phyloP scores from a whole-genome alignment of 2,888 invertebrate species.

The Pristionchus mayeri region DNA sequence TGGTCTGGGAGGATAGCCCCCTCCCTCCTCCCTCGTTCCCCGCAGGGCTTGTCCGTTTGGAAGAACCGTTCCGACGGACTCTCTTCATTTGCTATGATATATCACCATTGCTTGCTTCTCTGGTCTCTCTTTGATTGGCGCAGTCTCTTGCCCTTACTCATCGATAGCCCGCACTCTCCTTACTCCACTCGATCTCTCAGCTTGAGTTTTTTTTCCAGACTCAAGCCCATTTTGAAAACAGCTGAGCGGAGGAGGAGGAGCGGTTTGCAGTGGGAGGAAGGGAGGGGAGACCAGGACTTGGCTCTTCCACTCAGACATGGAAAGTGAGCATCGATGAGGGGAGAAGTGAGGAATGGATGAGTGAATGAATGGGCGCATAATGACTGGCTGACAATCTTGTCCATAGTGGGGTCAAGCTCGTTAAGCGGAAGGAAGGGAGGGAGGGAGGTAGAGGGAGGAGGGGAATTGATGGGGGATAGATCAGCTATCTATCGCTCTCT shows the following conservation, averaged over 20 bases:
- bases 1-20: conserved; percentile 35
- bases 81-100: not conserved
- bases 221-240: conserved; percentile 30
- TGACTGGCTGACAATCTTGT: conserved; percentile 13
- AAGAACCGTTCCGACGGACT: conserved; percentile 41
- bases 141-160: not conserved
- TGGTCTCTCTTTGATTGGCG: not conserved
- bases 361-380: conserved; percentile 8
- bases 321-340: not conserved
- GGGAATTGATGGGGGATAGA: not conserved
- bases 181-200: not conserved
- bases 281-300: not conserved
- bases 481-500: conserved; percentile 32
- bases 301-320: not conserved
- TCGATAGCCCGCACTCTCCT: not conserved
- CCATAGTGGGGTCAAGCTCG: conserved; percentile 41
- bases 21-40: conserved; percentile 13
- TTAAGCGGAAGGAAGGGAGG: not conserved
- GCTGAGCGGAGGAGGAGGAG: conserved; percentile 4
- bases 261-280: not conserved
- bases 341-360: not conserved
- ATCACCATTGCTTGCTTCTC: not conserved
- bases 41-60: conserved; percentile 34
- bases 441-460: not conserved
- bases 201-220: not conserved